Evolutionary conservation across 2,113 vertebrate species (phyloP).

Genomic region (Fregata magnificens): DNA sequence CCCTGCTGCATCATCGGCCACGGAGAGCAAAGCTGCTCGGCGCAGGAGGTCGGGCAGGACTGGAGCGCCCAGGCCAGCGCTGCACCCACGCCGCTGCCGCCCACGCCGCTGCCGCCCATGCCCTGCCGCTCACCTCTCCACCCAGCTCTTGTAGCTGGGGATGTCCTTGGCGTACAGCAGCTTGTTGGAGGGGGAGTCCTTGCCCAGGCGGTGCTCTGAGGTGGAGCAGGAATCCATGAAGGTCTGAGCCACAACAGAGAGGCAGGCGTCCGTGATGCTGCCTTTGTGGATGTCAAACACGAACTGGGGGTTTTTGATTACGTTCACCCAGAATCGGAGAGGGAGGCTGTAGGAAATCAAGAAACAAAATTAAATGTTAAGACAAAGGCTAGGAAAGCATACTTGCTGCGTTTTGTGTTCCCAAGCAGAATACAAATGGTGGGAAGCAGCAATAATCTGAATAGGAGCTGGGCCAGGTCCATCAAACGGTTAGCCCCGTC

Average conservation of each 20-base stretch:
- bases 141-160: slow-evolving; percentile 99
- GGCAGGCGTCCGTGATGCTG: slow-evolving; percentile 97
- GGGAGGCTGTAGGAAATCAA: slow-evolving; percentile 81
- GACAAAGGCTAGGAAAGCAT: not conserved
- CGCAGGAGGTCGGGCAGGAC: not conserved
- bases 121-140: slow-evolving; percentile 85
- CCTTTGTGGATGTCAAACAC: slow-evolving; percentile 99
- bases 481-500: not conserved
- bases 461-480: not conserved
- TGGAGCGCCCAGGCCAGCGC: not conserved
- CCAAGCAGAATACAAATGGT: accelerated
- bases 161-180: slow-evolving; percentile 99
- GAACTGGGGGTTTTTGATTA: slow-evolving; percentile 98
- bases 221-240: slow-evolving; percentile 99
- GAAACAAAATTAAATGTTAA: not conserved
- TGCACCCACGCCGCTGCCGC: not conserved
- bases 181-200: slow-evolving; percentile 98
- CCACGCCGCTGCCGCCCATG: accelerated
- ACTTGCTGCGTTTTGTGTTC: accelerated
- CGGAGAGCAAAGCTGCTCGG: not conserved
- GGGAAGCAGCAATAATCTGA: not conserved
- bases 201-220: slow-evolving; percentile 95
- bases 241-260: slow-evolving; percentile 96
- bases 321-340: slow-evolving; percentile 98
- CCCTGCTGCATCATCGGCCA: not conserved